phyloP scores from a whole-genome alignment of 2,113 vertebrate genomes.

The Coturnix japonica region DNA sequence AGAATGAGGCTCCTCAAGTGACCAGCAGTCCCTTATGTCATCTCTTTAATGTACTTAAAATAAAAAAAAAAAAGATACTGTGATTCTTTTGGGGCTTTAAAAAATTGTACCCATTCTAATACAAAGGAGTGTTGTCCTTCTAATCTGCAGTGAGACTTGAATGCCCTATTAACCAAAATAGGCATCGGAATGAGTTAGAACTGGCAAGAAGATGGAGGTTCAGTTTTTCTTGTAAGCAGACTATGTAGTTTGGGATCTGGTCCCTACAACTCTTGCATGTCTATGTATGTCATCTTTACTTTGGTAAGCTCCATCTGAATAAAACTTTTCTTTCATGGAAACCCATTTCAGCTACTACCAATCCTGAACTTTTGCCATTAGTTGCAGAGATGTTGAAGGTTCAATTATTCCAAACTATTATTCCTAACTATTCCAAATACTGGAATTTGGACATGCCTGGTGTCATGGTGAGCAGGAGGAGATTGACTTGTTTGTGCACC shows the following conservation, averaged over 20 bases:
- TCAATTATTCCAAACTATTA: too few relatives aligned
- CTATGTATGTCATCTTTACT: not conserved
- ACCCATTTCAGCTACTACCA: not conserved
- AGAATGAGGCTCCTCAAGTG: not conserved
- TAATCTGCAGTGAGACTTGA: not conserved
- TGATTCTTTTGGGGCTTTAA: not conserved
- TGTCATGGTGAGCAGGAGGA: not conserved
- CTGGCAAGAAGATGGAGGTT: not conserved
- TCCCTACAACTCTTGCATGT: not conserved
- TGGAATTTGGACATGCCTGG: not conserved
- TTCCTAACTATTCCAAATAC: not conserved
- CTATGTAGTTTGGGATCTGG: not conserved
- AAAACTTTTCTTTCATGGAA: not conserved
- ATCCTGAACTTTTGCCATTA: not conserved
- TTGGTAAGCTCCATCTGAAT: not conserved
- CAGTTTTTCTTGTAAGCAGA: not conserved
- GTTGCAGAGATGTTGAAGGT: not conserved
- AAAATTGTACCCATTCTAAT: not conserved
- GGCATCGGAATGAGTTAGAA: not conserved
- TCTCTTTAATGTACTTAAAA: constrained; percentile 47
- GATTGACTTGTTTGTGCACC: not conserved
- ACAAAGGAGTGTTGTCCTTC: not conserved
- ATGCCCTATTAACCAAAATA: not conserved
- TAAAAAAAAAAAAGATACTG: not conserved
- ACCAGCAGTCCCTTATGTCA: constrained; percentile 21